phyloP scores from a whole-genome alignment of 2,113 vertebrate genomes.

The Crotophaga sulcirostris region DNA sequence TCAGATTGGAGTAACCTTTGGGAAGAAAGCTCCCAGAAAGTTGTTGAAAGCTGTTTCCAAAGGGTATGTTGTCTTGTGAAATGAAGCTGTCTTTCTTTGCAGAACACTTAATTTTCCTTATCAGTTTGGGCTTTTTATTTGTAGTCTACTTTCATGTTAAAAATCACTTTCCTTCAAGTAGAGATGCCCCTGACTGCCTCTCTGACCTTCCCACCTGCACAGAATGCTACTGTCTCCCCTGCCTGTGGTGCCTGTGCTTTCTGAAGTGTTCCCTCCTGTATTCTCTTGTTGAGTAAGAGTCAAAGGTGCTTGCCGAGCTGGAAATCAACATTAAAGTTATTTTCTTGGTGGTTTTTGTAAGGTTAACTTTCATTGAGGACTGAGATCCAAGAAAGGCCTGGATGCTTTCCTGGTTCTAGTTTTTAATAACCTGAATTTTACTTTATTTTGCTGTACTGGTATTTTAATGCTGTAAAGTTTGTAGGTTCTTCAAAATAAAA shows the following conservation, averaged over 20 bases:
- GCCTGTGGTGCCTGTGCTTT: background rate
- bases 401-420: background rate
- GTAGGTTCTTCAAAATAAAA: background rate
- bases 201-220: background rate
- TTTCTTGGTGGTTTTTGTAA: background rate
- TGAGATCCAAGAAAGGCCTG: background rate
- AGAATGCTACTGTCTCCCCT: background rate
- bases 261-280: background rate
- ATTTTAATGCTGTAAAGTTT: background rate
- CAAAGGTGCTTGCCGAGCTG: background rate
- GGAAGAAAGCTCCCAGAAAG: background rate
- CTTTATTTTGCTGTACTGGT: background rate
- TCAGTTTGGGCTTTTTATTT: background rate
- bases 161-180: background rate
- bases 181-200: background rate
- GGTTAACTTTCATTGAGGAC: background rate
- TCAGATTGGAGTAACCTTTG: background rate
- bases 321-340: background rate
- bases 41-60: background rate
- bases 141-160: background rate
- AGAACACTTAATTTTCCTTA: background rate
- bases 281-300: background rate
- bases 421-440: background rate
- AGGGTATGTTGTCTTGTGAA: fast-evolving
- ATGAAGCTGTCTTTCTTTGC: background rate